phyloP scores from a whole-genome alignment of 2,888 invertebrate genomes.

The Trachelus tabidus region DNA sequence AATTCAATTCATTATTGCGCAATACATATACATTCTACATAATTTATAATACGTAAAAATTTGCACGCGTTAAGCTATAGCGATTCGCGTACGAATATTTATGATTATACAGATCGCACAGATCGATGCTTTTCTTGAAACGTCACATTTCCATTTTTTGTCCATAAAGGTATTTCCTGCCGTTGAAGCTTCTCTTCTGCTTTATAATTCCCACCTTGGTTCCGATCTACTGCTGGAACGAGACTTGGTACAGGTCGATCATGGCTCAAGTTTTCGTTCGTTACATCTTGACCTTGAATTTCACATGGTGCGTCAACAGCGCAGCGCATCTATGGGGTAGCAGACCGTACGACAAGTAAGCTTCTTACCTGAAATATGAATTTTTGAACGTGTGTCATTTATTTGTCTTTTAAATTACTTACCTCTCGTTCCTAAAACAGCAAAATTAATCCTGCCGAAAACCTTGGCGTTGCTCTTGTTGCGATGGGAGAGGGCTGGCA shows the following conservation, averaged over 20 bases:
- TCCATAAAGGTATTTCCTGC: constrained; percentile 65
- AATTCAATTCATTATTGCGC: background rate
- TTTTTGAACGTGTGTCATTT: background rate
- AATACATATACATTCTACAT: background rate
- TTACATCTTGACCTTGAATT: constrained; percentile 68
- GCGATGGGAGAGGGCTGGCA: constrained; percentile 68
- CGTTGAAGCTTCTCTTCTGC: constrained; percentile 68
- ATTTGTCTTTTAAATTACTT: background rate
- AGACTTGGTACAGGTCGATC: constrained; percentile 66
- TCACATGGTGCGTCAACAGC: constrained; percentile 73
- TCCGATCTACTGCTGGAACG: constrained; percentile 71
- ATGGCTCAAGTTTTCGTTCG: constrained; percentile 67
- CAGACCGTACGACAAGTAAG: constrained; percentile 57
- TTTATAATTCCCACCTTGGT: constrained; percentile 71
- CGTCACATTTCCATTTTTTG: background rate
- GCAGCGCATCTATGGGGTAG: constrained; percentile 68
- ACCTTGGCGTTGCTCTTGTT: constrained; percentile 47
- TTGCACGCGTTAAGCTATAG: background rate
- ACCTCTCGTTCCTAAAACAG: background rate
- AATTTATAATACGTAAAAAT: background rate
- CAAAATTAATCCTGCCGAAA: constrained; percentile 37
- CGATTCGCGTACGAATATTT: background rate
- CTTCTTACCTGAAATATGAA: background rate
- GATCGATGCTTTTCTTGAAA: background rate
- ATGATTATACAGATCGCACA: too few species aligned